Percentiles rank a stretch among this genome's conserved stretches.
Evolutionary conservation across 2,888 invertebrate species (phyloP).

Genomic region (Halocaridina rubra): DNA sequence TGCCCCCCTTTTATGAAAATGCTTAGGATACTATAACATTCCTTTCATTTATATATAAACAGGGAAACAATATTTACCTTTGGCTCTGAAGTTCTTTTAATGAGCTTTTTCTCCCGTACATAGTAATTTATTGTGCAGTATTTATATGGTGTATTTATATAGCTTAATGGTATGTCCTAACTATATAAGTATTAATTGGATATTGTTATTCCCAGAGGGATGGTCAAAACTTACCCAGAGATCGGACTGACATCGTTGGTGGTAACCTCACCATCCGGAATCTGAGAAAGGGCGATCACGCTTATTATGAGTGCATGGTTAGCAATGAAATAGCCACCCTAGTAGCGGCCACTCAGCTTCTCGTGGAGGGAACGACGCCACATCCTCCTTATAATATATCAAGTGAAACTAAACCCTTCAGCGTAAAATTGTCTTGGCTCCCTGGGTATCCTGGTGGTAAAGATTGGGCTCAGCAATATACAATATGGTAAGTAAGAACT

Average conservation of each 20-base stretch:
- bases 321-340: conserved; percentile 60
- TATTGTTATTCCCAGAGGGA: conserved; percentile 74
- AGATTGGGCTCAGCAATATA: conserved; percentile 94
- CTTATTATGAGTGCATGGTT: conserved; percentile 90
- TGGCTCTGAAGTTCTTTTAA: too few relatives aligned
- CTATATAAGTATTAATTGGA: too few relatives aligned
- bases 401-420: conserved; percentile 88
- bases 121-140: too few relatives aligned
- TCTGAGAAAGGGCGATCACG: conserved; percentile 89
- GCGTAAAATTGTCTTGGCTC: conserved; percentile 91
- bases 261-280: conserved; percentile 93
- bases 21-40: too few relatives aligned
- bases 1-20: too few relatives aligned
- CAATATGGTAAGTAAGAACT: conserved; percentile 78
- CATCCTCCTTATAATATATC: conserved; percentile 97
- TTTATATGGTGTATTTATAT: too few relatives aligned
- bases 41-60: too few relatives aligned
- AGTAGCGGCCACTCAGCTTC: conserved; percentile 70
- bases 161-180: too few relatives aligned
- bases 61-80: too few relatives aligned
- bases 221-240: conserved; percentile 84
- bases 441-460: conserved; percentile 95
- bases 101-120: too few relatives aligned
- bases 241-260: conserved; percentile 80
- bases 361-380: conserved; percentile 94